Base-by-base conservation (phyloP, 23 tunicate genomes). In the Ascidia mentula region DNA sequence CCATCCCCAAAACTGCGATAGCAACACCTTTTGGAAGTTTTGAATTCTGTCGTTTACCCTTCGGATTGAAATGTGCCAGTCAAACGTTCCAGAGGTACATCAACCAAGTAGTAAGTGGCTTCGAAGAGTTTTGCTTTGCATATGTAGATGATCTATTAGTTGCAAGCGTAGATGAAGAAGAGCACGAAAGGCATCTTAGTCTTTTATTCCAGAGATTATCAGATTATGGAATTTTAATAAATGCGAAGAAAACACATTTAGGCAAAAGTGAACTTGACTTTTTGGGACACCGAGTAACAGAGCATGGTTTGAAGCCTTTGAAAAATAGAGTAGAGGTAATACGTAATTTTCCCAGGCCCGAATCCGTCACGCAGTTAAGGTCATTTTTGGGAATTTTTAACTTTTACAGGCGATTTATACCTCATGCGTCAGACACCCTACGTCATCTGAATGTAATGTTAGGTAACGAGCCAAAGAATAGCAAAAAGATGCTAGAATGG, bases 91-190 rank as follows among this genome's bases (percentile, higher is more conserved):
- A 37, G 31, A 73, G 83, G 59, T 79, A 60, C 22, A 60, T 79
- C 74, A 65, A 37, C 30, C 38, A 79, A 37, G 74, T 61, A 18
- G 74, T 79, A 7, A 31, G 70, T 6, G 74, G 74, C 9, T 65
- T 79, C n/a, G 74, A 65, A 79, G 46, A 79, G 26, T 79, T 79
- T 61, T 61, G 83, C 36, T 79, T 61, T 65, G 36, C 45, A 32
- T 71, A 6, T 18, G 30, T 71, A n/a, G 74, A 71, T 35, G 74
- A 71, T 71, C 34, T 71, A 28, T 40, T 75, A 30, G 38, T 75
- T 38, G 79, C 79, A 18, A 75, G 60, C 37, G 18, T 18, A 4
- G 12, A 45, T 30, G 70, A 42, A 32, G 69, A 77, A 45, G 81
- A 77, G 45, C 81, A 77, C 53, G 13, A 40, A 12, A 40, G 22